Evolutionary conservation across 2,797 vertebrate genomes (phyloP).

Genomic region (Mormyrus proboscirostris): DNA sequence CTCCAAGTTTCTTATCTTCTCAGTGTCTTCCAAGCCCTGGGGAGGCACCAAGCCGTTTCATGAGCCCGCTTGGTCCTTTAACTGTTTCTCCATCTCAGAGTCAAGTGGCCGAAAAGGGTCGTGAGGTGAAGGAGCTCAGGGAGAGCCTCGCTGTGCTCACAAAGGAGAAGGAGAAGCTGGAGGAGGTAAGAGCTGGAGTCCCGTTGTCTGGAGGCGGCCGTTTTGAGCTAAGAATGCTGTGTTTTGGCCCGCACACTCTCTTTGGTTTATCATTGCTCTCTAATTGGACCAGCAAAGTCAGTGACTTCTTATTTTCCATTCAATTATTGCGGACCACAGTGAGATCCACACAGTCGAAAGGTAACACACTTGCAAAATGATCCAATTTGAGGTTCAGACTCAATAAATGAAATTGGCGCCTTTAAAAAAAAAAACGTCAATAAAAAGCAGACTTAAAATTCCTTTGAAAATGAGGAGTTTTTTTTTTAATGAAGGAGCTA

Average conservation of each 20-base stretch:
- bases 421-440: slow-evolving; percentile 58
- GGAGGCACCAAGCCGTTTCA: background rate
- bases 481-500: slow-evolving; percentile 55
- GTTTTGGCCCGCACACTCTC: slow-evolving; percentile 38
- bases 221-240: slow-evolving; percentile 31
- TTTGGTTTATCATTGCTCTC: slow-evolving; percentile 58
- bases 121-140: slow-evolving; percentile 78
- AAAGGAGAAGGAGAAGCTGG: slow-evolving; percentile 77
- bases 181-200: slow-evolving; percentile 56
- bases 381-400: slow-evolving; percentile 68
- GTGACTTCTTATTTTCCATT: slow-evolving; percentile 70
- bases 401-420: slow-evolving; percentile 67
- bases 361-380: slow-evolving; percentile 56
- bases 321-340: slow-evolving; percentile 63
- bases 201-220: slow-evolving; percentile 48
- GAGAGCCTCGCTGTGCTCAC: slow-evolving; percentile 67
- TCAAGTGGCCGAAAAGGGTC: slow-evolving; percentile 83
- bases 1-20: background rate
- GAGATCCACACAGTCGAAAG: slow-evolving; percentile 50
- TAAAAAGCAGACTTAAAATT: slow-evolving; percentile 49
- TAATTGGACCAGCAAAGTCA: slow-evolving; percentile 64
- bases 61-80: background rate
- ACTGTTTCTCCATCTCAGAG: slow-evolving; percentile 57
- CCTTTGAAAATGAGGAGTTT: slow-evolving; percentile 50
- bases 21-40: slow-evolving; percentile 15